Conservation (phyloP, 2,797 vertebrate species). For the Propithecus deckenii region DNA sequence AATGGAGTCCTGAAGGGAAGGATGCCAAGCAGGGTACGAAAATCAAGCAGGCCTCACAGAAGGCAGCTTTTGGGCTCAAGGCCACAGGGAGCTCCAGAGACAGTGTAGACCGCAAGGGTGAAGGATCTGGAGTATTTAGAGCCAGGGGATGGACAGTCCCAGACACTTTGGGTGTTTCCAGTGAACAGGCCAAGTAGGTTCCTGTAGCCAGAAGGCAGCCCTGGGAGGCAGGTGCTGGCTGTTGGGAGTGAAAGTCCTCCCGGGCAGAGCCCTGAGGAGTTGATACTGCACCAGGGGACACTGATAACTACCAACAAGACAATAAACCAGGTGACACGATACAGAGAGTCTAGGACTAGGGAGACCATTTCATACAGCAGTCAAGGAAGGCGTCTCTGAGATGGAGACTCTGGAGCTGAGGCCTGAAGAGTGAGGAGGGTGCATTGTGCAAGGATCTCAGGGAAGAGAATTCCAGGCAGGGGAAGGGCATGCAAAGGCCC, state of each 20-base stretch:
- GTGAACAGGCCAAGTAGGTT: neutral
- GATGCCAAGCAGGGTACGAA: neutral
- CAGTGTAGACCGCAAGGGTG: accelerated
- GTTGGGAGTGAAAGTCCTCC: too few relatives aligned
- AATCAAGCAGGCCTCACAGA: neutral
- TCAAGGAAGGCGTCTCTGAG: neutral
- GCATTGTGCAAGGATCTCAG: neutral
- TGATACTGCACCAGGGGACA: neutral
- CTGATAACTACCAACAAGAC: neutral
- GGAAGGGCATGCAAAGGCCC: neutral
- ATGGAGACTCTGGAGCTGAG: neutral
- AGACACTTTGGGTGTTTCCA: neutral
- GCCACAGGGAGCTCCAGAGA: neutral
- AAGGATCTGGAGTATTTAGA: neutral
- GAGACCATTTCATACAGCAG: neutral
- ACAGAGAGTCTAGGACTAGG: neutral
- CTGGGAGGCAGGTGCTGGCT: neutral
- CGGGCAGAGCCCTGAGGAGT: neutral
- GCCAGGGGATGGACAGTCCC: neutral
- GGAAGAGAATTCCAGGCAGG: neutral
- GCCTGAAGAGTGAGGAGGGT: neutral
- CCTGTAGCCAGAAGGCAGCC: neutral
- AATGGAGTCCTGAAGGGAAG: neutral
- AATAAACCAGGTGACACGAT: neutral
- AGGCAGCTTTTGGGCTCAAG: neutral